Base-by-base conservation (phyloP, 2,797 vertebrate genomes). In the Centroberyx gerrardi region DNA sequence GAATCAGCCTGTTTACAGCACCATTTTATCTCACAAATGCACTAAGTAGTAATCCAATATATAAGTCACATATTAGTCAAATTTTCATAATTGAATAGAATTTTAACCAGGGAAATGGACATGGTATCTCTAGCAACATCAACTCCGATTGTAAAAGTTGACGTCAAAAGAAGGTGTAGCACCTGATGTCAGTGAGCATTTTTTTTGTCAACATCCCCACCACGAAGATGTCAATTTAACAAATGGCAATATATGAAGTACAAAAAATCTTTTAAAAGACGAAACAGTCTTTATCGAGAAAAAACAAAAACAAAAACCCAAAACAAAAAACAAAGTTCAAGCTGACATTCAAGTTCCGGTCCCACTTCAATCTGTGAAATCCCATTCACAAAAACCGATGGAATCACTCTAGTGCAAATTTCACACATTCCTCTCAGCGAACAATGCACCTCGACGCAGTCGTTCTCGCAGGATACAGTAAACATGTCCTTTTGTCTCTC, bases 311-410 rank as follows among this genome's bases (percentile, higher is more conserved):
- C 42, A 53, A 61, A 52, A 36, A 60, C 76, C 68, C 14, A 28
- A 68, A 66, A 72, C 29, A 54, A 29, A 38, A 61, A 74, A 38
- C 13, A 53, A 69, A 69, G 52, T 76, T 86, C 83, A 90, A 89
- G 88, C 92, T 90, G 89, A 94, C 93, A 94, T 94, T 94, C 93
- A 94, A 91, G 90, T 90, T 94, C 90, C 82, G 86, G 89, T 93
- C 91, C 92, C 89, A 91, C 92, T 91, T 93, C 87, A 83, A 87
- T 92, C 72, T 87, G 91, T 89, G 86, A 94, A 92, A 82, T 89
- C 82, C 81, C 85, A 64, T 90, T 92, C 90, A 90, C 91, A 85
- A 90, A 93, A 88, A 87, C 87, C 12, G 87, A 89, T 91, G 87
- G 90, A 91, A 91, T 92, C 91, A 87, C 89, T 84, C 84, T 93